These are phyloP conservation scores for Drosophila pegasa DNA, from an alignment of 2,888 invertebrate species.

Conservation along the genomic window DNA sequence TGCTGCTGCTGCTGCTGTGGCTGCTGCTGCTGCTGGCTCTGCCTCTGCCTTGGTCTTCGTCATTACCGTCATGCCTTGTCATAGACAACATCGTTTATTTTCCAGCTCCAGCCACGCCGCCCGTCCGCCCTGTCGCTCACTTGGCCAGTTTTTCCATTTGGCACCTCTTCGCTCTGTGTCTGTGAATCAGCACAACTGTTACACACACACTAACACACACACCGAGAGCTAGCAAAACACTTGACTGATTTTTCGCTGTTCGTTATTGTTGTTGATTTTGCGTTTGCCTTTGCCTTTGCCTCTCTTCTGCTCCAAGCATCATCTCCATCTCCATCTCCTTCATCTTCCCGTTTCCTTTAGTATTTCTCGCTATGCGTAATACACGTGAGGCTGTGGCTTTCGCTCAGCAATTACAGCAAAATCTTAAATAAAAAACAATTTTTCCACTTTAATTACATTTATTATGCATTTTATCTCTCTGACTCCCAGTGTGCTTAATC, in stretches of 20 bases:
- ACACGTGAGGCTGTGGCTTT: background rate
- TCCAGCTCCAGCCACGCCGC: conserved; percentile 29
- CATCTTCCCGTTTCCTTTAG: background rate
- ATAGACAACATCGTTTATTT: conserved; percentile 79
- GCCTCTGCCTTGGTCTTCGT: conserved; percentile 15
- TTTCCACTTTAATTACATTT: conserved; percentile 4
- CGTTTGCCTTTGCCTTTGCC: conserved; percentile 37
- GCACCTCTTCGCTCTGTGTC: conserved; percentile 58
- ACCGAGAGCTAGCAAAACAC: conserved; percentile 42
- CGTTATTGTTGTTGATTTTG: conserved; percentile 67
- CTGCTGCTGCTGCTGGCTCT: background rate
- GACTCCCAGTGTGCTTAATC: no score
- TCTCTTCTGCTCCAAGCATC: background rate
- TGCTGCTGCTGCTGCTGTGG: background rate
- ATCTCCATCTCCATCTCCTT: background rate
- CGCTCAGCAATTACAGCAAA: no score
- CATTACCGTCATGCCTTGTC: conserved; percentile 79
- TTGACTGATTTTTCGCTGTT: conserved; percentile 66
- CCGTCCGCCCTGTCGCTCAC: conserved; percentile 12
- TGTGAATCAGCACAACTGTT: conserved; percentile 73
- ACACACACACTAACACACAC: conserved; percentile 16
- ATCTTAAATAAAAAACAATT: background rate
- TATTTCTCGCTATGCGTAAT: conserved; percentile 6
- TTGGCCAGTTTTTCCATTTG: conserved; percentile 62
- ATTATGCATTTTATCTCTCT: conserved; percentile 6